These are phyloP conservation scores for Platycnemis pennipes DNA, from an alignment of 2,888 invertebrate genomes.

Conservation along the genomic window DNA sequence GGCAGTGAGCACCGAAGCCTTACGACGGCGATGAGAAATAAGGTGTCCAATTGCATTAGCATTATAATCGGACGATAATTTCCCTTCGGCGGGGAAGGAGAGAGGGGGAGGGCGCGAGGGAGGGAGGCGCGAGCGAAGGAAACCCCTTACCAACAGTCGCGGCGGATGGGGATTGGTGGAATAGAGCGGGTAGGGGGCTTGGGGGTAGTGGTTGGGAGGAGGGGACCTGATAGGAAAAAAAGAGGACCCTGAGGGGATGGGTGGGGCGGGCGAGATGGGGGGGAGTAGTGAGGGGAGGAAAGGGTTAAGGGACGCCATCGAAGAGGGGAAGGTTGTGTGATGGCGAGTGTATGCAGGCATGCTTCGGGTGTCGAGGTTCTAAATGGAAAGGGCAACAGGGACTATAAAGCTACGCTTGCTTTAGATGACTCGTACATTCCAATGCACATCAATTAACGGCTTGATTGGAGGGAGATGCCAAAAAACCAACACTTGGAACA, in stretches of 20 bases:
- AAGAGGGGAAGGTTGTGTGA: background rate
- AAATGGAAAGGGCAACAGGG: background rate
- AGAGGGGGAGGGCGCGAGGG: background rate
- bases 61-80: constrained; percentile 56
- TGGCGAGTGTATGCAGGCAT: background rate
- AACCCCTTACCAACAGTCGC: background rate
- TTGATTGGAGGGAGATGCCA: background rate
- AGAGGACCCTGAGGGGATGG: background rate
- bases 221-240: background rate
- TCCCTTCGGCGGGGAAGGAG: background rate
- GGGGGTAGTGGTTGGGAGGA: background rate
- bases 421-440: background rate
- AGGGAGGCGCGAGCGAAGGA: background rate
- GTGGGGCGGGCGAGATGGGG: background rate
- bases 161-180: background rate
- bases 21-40: constrained; percentile 50
- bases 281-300: background rate
- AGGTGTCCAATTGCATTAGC: constrained; percentile 56
- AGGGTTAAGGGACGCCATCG: background rate
- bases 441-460: background rate
- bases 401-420: background rate
- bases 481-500: background rate
- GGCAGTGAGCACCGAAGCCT: background rate
- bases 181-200: background rate
- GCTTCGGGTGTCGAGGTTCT: background rate